Conservation (phyloP, 2,797 vertebrate genomes). For the Strix occidentalis region DNA sequence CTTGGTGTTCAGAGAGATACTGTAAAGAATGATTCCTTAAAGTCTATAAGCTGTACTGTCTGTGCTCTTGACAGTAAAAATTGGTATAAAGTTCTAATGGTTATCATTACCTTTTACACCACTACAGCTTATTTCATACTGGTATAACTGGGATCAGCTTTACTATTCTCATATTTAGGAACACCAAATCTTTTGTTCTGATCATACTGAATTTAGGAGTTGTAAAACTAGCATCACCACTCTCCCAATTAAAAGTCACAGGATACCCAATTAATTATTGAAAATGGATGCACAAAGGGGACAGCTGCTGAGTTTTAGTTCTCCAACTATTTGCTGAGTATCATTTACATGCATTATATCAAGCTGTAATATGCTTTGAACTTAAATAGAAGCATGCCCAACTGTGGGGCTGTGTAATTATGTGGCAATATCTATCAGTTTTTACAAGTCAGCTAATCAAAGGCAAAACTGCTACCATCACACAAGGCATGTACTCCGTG, state of each 20-base stretch:
- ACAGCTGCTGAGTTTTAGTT: background rate
- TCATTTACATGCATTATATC: background rate
- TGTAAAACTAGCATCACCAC: background rate
- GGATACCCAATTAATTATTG: slow-evolving; percentile 23
- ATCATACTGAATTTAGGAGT: background rate
- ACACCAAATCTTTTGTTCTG: background rate
- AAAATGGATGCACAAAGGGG: background rate
- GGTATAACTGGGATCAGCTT: background rate
- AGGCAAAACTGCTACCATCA: background rate
- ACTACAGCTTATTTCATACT: background rate
- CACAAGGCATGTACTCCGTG: accelerated
- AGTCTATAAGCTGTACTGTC: background rate
- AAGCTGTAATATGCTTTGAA: background rate
- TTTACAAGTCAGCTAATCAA: background rate
- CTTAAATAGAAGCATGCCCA: background rate
- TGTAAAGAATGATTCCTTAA: background rate
- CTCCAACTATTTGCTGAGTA: background rate
- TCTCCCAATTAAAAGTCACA: slow-evolving; percentile 11
- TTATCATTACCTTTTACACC: background rate
- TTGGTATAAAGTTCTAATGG: background rate
- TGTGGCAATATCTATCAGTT: background rate
- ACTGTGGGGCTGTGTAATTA: background rate
- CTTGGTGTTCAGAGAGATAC: background rate
- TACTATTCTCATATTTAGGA: background rate
- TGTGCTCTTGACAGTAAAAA: background rate